A percentile compares a stretch with the other conserved stretches of the same genome.
These are phyloP conservation scores for Heliconius charithonia DNA, from an alignment of 2,888 invertebrate genomes.

Conservation along the genomic window DNA sequence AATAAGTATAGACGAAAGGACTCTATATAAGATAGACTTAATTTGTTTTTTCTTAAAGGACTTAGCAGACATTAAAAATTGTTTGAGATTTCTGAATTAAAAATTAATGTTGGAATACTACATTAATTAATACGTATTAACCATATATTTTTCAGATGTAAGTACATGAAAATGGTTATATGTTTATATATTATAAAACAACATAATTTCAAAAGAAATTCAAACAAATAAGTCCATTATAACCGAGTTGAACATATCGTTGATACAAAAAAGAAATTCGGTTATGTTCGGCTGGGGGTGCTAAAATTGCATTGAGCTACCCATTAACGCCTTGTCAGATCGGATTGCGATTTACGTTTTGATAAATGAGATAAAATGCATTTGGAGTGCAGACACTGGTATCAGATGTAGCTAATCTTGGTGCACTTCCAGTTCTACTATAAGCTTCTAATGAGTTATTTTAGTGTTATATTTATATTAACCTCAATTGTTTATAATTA, in stretches of 20 bases:
- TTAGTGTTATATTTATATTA: background rate
- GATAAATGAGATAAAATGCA: slow-evolving; percentile 76
- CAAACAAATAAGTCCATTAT: slow-evolving; percentile 47
- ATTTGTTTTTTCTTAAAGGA: too few relatives aligned
- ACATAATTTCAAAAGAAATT: slow-evolving; percentile 22
- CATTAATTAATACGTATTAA: too few relatives aligned
- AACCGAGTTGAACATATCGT: slow-evolving; percentile 42
- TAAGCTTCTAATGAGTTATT: background rate
- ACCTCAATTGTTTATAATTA: too few relatives aligned
- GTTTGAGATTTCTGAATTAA: too few relatives aligned
- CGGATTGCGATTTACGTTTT: slow-evolving; percentile 79
- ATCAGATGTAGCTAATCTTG: slow-evolving; percentile 40
- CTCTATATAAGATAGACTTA: too few relatives aligned
- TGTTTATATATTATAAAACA: background rate
- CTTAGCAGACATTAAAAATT: too few relatives aligned
- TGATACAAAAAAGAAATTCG: slow-evolving; percentile 66
- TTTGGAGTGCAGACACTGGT: slow-evolving; percentile 42
- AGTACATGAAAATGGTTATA: too few relatives aligned
- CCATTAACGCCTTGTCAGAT: slow-evolving; percentile 84
- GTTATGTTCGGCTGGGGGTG: slow-evolving; percentile 75
- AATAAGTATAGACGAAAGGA: background rate
- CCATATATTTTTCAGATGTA: too few relatives aligned
- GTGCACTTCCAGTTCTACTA: slow-evolving; percentile 26
- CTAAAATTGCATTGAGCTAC: slow-evolving; percentile 82
- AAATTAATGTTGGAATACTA: too few relatives aligned